Percentiles rank a stretch among this genome's conserved stretches.
These are phyloP conservation scores for Eupithecia vulgata DNA, from an alignment of 2,888 invertebrate genomes.

Conservation along the genomic window DNA sequence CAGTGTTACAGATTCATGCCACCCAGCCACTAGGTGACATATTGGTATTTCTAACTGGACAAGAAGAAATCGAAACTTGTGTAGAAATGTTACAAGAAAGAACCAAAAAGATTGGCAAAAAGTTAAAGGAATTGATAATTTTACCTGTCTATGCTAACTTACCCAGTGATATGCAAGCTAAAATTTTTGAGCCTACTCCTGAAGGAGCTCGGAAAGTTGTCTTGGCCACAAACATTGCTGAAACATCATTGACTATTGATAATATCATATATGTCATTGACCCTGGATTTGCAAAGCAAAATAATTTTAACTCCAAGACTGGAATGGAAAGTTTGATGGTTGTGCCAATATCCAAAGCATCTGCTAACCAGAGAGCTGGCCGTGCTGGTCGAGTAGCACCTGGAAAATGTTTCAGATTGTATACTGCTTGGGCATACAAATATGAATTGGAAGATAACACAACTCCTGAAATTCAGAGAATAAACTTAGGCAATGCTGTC, in stretches of 20 bases:
- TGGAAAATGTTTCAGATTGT: conserved; percentile 98
- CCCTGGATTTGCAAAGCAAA: conserved; percentile 99
- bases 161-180: conserved; percentile 99
- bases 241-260: conserved; percentile 99
- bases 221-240: conserved; percentile 99
- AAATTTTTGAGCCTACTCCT: conserved; percentile 99
- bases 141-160: conserved; percentile 99
- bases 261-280: conserved; percentile 99
- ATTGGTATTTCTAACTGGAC: conserved; percentile 97
- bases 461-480: conserved; percentile 98
- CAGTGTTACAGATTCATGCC: conserved; percentile 98
- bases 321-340: conserved; percentile 99
- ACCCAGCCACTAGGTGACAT: conserved; percentile 98
- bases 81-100: conserved; percentile 95
- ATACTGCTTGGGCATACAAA: conserved; percentile 99
- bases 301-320: conserved; percentile 98
- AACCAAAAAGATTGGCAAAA: conserved; percentile 95
- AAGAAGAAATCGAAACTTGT: conserved; percentile 95
- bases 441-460: conserved; percentile 99
- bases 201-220: conserved; percentile 98
- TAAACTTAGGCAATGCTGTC: conserved; percentile 98
- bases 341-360: conserved; percentile 99
- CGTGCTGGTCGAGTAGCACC: conserved; percentile 97
- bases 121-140: conserved; percentile 95
- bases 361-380: conserved; percentile 98